phyloP scores from a whole-genome alignment of 1,140 invertebrate species.

The Drosophila ananassae region DNA sequence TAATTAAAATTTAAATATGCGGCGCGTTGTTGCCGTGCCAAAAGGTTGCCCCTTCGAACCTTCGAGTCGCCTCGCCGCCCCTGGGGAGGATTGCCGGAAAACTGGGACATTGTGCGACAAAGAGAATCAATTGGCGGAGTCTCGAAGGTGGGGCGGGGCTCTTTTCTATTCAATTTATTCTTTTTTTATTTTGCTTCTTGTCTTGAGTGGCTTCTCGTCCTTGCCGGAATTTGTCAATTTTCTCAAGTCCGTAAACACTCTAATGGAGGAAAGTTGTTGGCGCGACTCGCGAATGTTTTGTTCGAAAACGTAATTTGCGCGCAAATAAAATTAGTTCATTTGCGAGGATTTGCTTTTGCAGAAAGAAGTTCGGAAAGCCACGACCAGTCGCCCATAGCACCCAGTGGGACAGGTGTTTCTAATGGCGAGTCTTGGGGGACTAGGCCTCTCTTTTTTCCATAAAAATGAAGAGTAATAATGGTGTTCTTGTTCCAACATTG shows the following conservation, averaged over 20 bases:
- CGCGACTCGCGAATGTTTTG: constrained; percentile 20
- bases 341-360: constrained; percentile 14
- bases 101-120: constrained; percentile 41
- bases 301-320: constrained; percentile 67
- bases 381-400: too few species aligned
- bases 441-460: too few species aligned
- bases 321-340: constrained; percentile 74
- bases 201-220: constrained; percentile 11
- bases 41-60: constrained; percentile 22
- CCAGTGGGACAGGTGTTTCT: constrained; percentile 53
- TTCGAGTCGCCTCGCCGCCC: background rate
- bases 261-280: constrained; percentile 48
- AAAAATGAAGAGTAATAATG: background rate
- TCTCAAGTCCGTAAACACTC: constrained; percentile 69
- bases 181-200: constrained; percentile 29
- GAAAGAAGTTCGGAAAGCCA: constrained; percentile 5
- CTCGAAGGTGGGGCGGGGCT: constrained; percentile 7
- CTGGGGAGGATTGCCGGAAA: constrained; percentile 16
- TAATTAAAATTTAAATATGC: constrained; percentile 82
- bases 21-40: constrained; percentile 60
- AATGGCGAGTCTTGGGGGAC: constrained; percentile 59
- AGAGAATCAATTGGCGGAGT: constrained; percentile 20
- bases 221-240: constrained; percentile 70
- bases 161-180: background rate
- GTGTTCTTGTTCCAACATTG: background rate